Conservation (phyloP, 2,113 vertebrate species). For the Lathamus discolor region DNA sequence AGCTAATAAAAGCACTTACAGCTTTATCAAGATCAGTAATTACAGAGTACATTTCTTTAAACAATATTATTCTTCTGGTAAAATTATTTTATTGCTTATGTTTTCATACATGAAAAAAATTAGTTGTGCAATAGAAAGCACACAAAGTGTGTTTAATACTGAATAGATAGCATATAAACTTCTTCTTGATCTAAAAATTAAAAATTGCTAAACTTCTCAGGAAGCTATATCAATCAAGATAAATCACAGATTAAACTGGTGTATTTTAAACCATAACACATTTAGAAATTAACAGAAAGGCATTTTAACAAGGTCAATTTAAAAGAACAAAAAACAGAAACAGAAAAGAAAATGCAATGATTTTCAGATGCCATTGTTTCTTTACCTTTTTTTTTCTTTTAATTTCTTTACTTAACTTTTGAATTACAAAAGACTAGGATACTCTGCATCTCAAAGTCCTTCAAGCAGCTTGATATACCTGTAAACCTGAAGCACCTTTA, state of each 20-base stretch:
- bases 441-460: background rate
- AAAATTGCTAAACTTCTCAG: background rate
- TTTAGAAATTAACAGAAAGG: background rate
- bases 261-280: background rate
- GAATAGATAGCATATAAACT: background rate
- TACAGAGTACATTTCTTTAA: background rate
- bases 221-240: background rate
- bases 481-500: background rate
- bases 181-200: background rate
- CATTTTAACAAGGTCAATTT: background rate
- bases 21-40: conserved; percentile 10
- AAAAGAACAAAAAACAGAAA: background rate
- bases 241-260: background rate
- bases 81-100: background rate
- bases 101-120: background rate
- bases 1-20: conserved; percentile 30
- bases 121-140: background rate
- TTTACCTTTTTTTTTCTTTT: background rate
- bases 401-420: background rate
- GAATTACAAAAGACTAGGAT: background rate
- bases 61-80: background rate
- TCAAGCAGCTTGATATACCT: background rate
- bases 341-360: background rate
- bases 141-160: background rate
- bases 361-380: background rate